Conservation (phyloP, 2,888 invertebrate species). For the Crocallis elinguaria region DNA sequence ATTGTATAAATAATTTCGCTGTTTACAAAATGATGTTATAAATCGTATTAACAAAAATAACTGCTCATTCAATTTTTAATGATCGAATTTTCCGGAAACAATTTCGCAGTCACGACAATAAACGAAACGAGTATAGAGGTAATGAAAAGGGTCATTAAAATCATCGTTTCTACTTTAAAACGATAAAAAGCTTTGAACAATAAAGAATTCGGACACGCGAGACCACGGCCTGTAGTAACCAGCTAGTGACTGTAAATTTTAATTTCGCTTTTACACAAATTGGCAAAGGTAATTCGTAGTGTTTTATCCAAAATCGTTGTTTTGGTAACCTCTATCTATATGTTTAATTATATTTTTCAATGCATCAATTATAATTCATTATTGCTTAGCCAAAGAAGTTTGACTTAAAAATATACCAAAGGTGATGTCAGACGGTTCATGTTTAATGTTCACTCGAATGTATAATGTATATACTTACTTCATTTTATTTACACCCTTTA, state of each 20-base stretch:
- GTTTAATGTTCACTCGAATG: too few species aligned
- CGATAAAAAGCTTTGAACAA: conserved; percentile 57
- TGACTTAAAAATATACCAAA: too few species aligned
- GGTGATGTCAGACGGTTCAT: too few species aligned
- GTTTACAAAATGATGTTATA: conserved; percentile 11
- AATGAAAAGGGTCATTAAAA: conserved; percentile 28
- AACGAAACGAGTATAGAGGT: conserved; percentile 17
- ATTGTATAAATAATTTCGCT: not conserved
- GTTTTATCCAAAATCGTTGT: too few species aligned
- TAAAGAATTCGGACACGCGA: conserved; percentile 60
- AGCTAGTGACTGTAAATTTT: conserved; percentile 36
- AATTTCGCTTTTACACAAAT: too few species aligned
- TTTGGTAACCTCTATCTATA: too few species aligned
- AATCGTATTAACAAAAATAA: conserved; percentile 9
- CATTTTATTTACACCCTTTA: too few species aligned
- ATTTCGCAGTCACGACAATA: conserved; percentile 23
- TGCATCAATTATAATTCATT: too few species aligned
- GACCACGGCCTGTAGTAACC: conserved; percentile 31
- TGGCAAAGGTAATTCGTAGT: too few species aligned
- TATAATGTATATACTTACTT: too few species aligned
- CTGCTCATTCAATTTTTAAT: conserved; percentile 22
- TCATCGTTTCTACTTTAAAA: conserved; percentile 51
- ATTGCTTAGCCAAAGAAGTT: too few species aligned
- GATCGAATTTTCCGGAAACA: conserved; percentile 27
- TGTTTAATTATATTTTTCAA: too few species aligned